These are phyloP conservation scores for Trachemys scripta DNA, from an alignment of 2,113 vertebrate genomes.

Conservation along the genomic window DNA sequence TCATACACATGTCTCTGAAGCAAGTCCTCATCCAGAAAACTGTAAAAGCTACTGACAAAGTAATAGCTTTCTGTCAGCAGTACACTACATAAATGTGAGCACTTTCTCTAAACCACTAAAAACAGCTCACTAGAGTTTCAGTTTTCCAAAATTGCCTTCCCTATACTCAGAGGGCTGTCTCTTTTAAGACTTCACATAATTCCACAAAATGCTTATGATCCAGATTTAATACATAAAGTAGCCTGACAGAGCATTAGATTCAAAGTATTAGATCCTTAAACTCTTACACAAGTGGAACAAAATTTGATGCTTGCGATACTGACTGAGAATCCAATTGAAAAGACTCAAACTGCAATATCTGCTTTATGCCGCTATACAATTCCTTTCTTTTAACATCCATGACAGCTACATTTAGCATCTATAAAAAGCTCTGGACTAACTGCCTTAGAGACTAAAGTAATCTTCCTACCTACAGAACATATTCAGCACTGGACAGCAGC, in stretches of 20 bases:
- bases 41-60: neutral
- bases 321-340: neutral
- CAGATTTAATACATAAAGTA: neutral
- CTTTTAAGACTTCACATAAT: neutral
- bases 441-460: neutral
- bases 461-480: neutral
- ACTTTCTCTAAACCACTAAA: neutral
- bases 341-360: neutral
- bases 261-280: neutral
- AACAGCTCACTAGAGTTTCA: neutral
- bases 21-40: neutral
- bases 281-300: accelerated
- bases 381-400: neutral
- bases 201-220: neutral
- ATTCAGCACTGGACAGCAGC: accelerated
- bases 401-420: neutral
- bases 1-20: neutral
- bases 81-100: neutral
- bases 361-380: neutral
- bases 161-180: neutral
- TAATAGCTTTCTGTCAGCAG: neutral
- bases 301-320: neutral
- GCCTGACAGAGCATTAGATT: neutral
- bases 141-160: neutral
- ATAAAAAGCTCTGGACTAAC: neutral